Evolutionary conservation across 2,888 invertebrate genomes (phyloP), one percentile per base, ranked within the genome.

Genomic region (Notodonta dromedarius): DNA sequence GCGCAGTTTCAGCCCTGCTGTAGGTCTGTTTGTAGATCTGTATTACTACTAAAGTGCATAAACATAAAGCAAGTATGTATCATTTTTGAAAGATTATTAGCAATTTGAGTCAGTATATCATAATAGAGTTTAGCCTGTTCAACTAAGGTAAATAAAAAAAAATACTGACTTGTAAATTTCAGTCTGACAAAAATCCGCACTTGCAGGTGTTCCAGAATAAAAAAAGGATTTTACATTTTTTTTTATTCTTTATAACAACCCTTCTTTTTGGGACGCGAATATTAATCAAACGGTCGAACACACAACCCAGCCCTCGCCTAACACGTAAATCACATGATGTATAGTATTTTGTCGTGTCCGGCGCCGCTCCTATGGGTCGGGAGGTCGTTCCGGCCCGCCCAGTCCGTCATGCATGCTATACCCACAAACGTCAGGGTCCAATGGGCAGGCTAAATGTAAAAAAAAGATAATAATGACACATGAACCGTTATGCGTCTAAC

Each of bases 291-390:
- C 32, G 55, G 55, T 16, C 14, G 16, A 55, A 14, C 40, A 40
- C 16, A 52, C 13, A 39, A 40, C 54, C 54, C 54, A 12, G 14
- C n/a, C 9, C 39, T 14, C 40, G 40, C 52, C 32, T 52, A 14
- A 16, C 14, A 40, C 55, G 55, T 40, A 55, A 55, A 55, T 55
- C 39, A 40, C 39, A 55, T 55, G 55, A 55, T 55, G 44, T 44
- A 56, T 56, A 44, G n/a, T 44, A 35, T 53, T 53, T 53, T 11
- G 8, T 56, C 44, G 13, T 24, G 56, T 56, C 16, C 56, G 42
- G 24, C 24, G 44, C 24, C 56, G 44, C 56, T 56, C 56, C 56
- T 13, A 11, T n/a, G 44, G 32, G 8, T 35, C 54, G 54, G 8
- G 54, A 54, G 54, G 54, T 54, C 54, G 39, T 8, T 54, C 5